Evolutionary conservation across 2,113 vertebrate species (phyloP), one percentile per base, ranked within the genome.

Genomic region (Butorides virescens): DNA sequence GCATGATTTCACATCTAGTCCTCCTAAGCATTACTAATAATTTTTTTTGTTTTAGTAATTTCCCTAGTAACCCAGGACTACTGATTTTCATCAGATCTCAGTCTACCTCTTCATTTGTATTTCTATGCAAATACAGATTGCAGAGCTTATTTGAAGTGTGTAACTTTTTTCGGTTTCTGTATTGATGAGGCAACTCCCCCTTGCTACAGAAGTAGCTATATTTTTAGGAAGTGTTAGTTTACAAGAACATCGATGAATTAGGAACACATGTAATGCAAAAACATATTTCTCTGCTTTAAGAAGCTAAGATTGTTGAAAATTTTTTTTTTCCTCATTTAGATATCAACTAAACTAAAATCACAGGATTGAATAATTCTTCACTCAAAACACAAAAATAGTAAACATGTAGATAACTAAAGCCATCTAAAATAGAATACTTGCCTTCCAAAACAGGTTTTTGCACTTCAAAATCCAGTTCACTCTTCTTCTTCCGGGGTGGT

Each of bases 401-500:
- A 56, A 12, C 18, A 32, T 13, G 20, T 5, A 27, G 27, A 32
- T 27, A 84, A 27, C 13, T 46, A 44, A 71, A 72, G 11, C 12
- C 36, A 78, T 8, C 36, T 49, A 16, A 71, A 78, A 56, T 14
- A 42, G 26, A 76, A 95, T 32, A 98, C 98, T 97, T 98, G 98
- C 99, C 99, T 95, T 99, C 99, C 82, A 99, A 95, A 67, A 96
- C 98, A 68, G 98, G 97, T 95, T 99, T 98, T 44, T 98, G 97
- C 74, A 96, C 92, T 77, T 99, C 99, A 91, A 99, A 98, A 27
- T 98, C 98, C 34, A 96, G 80, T 65, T 99, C 98, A 2, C 97
- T 98, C 94, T 99, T 99, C 95, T 99, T 99, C 98, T 99, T 99
- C 56, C 98, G 97, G 25, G 98, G 98, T 1, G 99, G 99, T 5